Percentiles rank a stretch among this genome's conserved stretches.
Conservation (phyloP, 2,888 invertebrate species). For the Papilio elwesi region DNA sequence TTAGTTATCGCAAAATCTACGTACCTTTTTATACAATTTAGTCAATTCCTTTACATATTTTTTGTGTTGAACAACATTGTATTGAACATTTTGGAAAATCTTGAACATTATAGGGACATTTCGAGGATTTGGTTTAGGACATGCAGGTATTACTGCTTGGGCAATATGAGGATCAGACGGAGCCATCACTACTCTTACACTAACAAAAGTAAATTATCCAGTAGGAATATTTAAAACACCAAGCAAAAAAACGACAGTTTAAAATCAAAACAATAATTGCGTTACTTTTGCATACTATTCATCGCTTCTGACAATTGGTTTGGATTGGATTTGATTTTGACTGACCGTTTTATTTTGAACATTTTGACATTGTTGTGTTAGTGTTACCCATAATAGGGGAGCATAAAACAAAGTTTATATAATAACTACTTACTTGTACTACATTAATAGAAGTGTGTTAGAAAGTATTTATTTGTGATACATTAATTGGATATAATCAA, state of each 20-base stretch:
- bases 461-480: too few relatives aligned
- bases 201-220: not conserved
- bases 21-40: conserved; percentile 86
- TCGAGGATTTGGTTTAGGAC: conserved; percentile 68
- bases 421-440: too few relatives aligned
- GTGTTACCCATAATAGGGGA: not conserved
- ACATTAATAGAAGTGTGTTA: too few relatives aligned
- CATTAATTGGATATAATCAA: too few relatives aligned
- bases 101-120: conserved; percentile 76
- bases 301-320: not conserved
- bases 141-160: conserved; percentile 51
- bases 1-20: conserved; percentile 37
- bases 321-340: too few relatives aligned
- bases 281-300: not conserved
- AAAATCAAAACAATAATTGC: too few relatives aligned
- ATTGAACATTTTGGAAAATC: conserved; percentile 87
- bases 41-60: conserved; percentile 86
- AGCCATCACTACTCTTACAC: conserved; percentile 56
- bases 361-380: not conserved
- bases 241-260: not conserved
- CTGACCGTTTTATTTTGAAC: conserved; percentile 11
- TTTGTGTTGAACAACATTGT: conserved; percentile 86
- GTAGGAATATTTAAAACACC: not conserved
- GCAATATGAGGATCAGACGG: conserved; percentile 59
- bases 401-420: not conserved